Percentiles rank a stretch among this genome's conserved stretches.
Conservation (phyloP, 1,140 invertebrate species). For the Orius insidiosus region DNA sequence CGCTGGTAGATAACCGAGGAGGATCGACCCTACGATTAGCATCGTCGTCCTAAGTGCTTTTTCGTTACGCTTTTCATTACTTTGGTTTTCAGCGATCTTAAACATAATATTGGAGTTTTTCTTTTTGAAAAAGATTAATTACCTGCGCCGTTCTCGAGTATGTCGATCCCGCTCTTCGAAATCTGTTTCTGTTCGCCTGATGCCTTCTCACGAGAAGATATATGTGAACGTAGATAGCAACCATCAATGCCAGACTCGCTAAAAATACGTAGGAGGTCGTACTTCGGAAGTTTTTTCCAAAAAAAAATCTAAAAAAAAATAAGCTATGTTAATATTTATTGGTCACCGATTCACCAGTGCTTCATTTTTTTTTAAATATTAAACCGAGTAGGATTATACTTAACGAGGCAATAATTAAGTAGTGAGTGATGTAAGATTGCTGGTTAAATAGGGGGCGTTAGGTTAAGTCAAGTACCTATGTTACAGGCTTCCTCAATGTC, state of each 20-base stretch:
- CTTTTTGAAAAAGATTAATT: not conserved
- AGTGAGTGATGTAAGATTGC: too few species aligned
- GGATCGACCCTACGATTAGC: conserved; percentile 45
- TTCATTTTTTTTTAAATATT: not conserved
- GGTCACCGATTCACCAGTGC: too few species aligned
- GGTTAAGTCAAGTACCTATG: too few species aligned
- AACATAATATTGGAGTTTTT: not conserved
- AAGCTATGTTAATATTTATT: not conserved
- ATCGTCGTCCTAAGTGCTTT: conserved; percentile 48
- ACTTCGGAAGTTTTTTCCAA: conserved; percentile 29
- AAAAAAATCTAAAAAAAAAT: conserved; percentile 26
- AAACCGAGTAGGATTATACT: too few species aligned
- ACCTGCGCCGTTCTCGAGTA: conserved; percentile 5
- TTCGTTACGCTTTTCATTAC: conserved; percentile 32
- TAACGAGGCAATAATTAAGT: too few species aligned
- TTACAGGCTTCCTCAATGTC: too few species aligned
- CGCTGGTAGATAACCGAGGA: conserved; percentile 45
- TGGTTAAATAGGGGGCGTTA: too few species aligned
- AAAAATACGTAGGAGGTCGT: conserved; percentile 31
- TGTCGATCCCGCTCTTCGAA: conserved; percentile 13
- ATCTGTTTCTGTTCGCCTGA: conserved; percentile 16
- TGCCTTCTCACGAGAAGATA: conserved; percentile 24
- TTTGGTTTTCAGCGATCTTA: conserved; percentile 2
- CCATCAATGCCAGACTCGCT: conserved; percentile 34
- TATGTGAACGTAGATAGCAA: conserved; percentile 39